Evolutionary conservation across 2,797 vertebrate species (phyloP).

Genomic region (Dromococcyx pavoninus): DNA sequence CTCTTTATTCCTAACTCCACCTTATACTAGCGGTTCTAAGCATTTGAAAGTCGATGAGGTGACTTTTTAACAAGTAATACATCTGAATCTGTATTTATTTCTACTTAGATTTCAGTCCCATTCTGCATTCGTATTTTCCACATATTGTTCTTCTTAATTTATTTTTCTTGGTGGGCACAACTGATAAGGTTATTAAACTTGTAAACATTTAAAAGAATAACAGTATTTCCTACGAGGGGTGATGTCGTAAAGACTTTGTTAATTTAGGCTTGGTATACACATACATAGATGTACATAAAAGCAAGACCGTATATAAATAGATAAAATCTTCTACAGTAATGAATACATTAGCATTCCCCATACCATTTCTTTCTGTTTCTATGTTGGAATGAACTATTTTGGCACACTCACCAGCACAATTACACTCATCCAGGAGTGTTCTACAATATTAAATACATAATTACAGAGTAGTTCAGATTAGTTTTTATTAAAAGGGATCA

Average conservation of each 20-base stretch:
- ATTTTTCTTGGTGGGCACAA: constrained; percentile 3
- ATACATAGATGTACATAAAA: background rate
- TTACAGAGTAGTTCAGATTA: background rate
- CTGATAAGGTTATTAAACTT: background rate
- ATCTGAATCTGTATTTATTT: constrained; percentile 1
- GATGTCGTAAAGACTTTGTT: background rate
- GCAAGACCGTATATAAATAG: background rate
- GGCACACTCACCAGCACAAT: background rate
- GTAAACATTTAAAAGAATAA: background rate
- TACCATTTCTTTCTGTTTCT: background rate
- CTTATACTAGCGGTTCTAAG: background rate
- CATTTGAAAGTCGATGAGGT: background rate
- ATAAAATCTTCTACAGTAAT: background rate
- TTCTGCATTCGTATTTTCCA: background rate
- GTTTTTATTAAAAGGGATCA: background rate
- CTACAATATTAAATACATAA: background rate
- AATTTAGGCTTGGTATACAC: background rate
- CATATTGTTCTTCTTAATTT: background rate
- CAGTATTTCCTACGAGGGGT: background rate
- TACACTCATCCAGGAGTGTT: background rate
- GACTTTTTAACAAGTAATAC: background rate
- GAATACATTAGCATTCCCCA: background rate
- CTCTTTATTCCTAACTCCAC: background rate
- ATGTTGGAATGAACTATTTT: background rate
- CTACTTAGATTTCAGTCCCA: background rate